Percentiles rank a stretch among this genome's conserved stretches.
Conservation (phyloP, 2,797 vertebrate species). For the Poliocrania exsul region DNA sequence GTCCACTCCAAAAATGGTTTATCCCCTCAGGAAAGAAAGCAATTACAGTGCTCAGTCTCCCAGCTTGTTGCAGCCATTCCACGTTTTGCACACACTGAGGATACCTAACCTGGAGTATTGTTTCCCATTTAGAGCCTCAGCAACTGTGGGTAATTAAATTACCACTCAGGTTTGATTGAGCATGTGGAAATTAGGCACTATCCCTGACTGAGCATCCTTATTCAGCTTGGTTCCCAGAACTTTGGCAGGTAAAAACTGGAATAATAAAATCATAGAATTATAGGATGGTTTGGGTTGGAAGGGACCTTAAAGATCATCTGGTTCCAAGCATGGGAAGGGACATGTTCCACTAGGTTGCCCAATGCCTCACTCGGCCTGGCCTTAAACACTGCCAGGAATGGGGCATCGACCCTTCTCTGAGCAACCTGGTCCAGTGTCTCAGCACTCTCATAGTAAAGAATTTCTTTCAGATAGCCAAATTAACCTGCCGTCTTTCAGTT, state of each 20-base stretch:
- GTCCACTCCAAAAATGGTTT: neutral
- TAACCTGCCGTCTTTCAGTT: neutral
- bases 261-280: neutral
- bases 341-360: neutral
- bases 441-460: neutral
- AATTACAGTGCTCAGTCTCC: too few relatives aligned
- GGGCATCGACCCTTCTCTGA: neutral
- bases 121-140: neutral
- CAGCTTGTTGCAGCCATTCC: neutral
- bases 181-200: neutral
- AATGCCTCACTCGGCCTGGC: too few relatives aligned
- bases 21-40: neutral
- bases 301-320: neutral
- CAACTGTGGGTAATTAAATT: accelerated
- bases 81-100: neutral
- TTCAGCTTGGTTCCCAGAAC: neutral
- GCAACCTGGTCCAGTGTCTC: neutral
- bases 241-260: accelerated
- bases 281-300: neutral
- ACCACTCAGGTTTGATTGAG: neutral
- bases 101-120: accelerated
- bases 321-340: neutral
- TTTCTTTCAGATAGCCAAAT: neutral
- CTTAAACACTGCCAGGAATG: neutral
- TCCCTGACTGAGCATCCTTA: neutral